Evolutionary conservation across 2,113 vertebrate species (phyloP).

Genomic region (Corythoichthys haematopterus): DNA sequence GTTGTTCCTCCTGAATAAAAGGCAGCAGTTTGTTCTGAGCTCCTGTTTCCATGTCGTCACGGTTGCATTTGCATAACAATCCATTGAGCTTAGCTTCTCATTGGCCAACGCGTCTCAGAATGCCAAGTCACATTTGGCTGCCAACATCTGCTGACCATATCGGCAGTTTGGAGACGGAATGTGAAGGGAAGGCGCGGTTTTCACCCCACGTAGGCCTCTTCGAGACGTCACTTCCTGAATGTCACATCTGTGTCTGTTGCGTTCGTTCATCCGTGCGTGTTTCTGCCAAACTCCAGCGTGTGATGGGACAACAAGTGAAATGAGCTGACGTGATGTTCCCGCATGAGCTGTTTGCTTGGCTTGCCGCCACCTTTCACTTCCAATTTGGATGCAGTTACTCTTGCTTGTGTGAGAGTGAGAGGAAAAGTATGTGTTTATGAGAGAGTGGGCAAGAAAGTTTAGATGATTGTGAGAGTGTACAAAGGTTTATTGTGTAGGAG

Average conservation of each 20-base stretch:
- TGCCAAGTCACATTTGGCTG: neutral
- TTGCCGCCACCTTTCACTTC: constrained; percentile 26
- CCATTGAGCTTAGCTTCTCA: neutral
- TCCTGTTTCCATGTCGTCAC: neutral
- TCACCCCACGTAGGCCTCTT: neutral
- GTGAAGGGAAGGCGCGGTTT: constrained; percentile 13
- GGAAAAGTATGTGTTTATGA: neutral
- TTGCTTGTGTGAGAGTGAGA: constrained; percentile 23
- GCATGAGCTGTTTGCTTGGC: constrained; percentile 8
- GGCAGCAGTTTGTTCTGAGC: neutral
- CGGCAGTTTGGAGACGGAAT: constrained; percentile 41
- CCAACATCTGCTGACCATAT: constrained; percentile 12
- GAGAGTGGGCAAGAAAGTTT: constrained; percentile 8
- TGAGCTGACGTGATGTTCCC: constrained; percentile 1
- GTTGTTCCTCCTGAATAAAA: neutral
- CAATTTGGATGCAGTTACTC: constrained; percentile 4
- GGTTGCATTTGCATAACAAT: neutral
- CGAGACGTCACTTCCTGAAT: constrained; percentile 17
- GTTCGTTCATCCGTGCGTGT: neutral
- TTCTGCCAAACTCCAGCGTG: neutral
- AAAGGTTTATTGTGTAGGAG: neutral
- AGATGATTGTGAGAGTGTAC: constrained; percentile 23
- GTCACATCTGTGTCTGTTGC: neutral
- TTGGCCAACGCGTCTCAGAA: neutral
- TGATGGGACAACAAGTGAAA: constrained; percentile 2